Evolutionary conservation across 2,888 invertebrate species (phyloP).

Genomic region (Harpalus rufipes): DNA sequence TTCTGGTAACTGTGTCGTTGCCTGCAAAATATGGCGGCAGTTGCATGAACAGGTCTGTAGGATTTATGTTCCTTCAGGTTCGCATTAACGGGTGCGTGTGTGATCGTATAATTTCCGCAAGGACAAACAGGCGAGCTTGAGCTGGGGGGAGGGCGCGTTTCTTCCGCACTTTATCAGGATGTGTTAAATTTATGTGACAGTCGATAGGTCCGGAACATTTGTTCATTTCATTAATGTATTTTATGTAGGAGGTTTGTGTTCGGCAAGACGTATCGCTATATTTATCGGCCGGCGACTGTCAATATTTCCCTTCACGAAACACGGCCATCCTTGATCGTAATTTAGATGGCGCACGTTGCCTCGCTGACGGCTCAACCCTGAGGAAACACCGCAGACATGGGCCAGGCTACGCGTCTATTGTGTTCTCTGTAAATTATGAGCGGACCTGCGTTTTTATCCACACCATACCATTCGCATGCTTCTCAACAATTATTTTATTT

Average conservation of each 20-base stretch:
- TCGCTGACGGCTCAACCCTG: constrained; percentile 13
- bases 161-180: constrained; percentile 66
- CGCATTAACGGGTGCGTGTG: constrained; percentile 62
- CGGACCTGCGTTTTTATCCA: constrained; percentile 12
- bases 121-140: constrained; percentile 47
- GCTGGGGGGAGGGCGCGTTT: constrained; percentile 5
- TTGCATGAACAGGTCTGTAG: constrained; percentile 55
- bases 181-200: constrained; percentile 67
- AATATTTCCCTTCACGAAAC: constrained; percentile 52
- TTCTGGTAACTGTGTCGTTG: constrained; percentile 58
- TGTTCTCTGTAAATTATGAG: constrained; percentile 29
- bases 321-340: constrained; percentile 58
- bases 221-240: constrained; percentile 68
- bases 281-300: constrained; percentile 62
- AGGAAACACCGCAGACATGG: neutral
- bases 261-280: constrained; percentile 64
- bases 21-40: constrained; percentile 48
- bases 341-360: constrained; percentile 37
- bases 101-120: constrained; percentile 65
- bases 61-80: constrained; percentile 64
- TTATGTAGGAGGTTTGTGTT: constrained; percentile 63
- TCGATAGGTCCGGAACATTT: constrained; percentile 67
- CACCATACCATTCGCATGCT: constrained; percentile 34
- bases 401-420: constrained; percentile 11
- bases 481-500: constrained; percentile 23